phyloP scores from a whole-genome alignment of 2,113 vertebrate species.

The Halcyon malimbica region DNA sequence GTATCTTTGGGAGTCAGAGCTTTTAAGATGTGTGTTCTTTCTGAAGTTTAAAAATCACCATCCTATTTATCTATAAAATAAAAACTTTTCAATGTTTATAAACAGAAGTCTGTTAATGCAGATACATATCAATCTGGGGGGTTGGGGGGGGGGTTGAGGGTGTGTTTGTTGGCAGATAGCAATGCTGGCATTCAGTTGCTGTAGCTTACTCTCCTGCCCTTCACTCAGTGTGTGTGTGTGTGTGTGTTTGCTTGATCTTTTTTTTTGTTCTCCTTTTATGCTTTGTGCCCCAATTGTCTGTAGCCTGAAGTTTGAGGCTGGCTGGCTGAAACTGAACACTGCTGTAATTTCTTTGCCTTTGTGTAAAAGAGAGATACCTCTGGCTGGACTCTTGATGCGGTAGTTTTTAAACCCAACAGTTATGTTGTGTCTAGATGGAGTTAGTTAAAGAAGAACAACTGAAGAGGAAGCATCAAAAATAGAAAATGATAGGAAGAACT shows the following conservation, averaged over 20 bases:
- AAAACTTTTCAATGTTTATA: slow-evolving; percentile 60
- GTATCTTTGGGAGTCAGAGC: slow-evolving; percentile 9
- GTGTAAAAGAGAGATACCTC: background rate
- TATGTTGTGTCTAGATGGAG: background rate
- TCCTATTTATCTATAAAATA: slow-evolving; percentile 68
- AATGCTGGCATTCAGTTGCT: background rate
- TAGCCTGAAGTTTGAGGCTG: background rate
- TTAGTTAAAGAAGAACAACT: background rate
- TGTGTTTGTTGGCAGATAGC: background rate
- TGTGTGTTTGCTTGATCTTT: background rate
- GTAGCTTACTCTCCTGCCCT: background rate
- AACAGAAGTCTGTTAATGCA: slow-evolving; percentile 20
- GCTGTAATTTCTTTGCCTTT: background rate
- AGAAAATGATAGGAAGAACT: background rate
- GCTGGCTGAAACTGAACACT: background rate
- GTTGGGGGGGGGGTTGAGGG: background rate
- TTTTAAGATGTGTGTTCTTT: slow-evolving; percentile 47
- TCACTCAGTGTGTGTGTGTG: background rate
- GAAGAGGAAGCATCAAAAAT: slow-evolving; percentile 41
- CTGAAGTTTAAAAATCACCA: slow-evolving; percentile 34
- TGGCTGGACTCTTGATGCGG: background rate
- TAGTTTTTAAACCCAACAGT: background rate
- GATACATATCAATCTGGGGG: background rate
- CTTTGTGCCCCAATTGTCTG: background rate
- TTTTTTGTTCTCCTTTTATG: background rate